phyloP scores from a whole-genome alignment of 2,888 invertebrate species.

The Neoascia interrupta region DNA sequence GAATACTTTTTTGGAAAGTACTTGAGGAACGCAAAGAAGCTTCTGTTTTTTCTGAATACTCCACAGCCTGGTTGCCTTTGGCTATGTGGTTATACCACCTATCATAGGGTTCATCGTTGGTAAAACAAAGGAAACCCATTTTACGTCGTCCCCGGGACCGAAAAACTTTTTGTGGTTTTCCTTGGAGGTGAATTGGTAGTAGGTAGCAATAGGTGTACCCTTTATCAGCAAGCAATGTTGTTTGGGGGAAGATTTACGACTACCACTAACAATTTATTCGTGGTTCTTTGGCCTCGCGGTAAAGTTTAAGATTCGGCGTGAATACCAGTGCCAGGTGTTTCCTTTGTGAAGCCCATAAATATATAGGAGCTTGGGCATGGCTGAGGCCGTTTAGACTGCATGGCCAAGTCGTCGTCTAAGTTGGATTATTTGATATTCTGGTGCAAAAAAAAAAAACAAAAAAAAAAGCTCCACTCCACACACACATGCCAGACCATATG shows the following conservation, averaged over 20 bases:
- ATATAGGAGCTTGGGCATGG: background rate
- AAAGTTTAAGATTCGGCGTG: too few species aligned
- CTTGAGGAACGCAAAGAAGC: too few species aligned
- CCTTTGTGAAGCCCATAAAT: too few species aligned
- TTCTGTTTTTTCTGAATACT: constrained; percentile 28
- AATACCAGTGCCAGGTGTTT: constrained; percentile 1
- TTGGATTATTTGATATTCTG: background rate
- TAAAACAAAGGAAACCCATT: constrained; percentile 57
- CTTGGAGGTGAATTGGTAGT: background rate
- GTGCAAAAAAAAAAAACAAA: background rate
- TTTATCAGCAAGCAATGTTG: constrained; percentile 44
- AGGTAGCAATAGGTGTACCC: too few species aligned
- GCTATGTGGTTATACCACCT: constrained; percentile 51
- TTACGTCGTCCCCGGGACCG: background rate
- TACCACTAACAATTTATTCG: constrained; percentile 50
- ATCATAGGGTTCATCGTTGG: constrained; percentile 43
- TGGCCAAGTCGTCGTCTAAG: constrained; percentile 8
- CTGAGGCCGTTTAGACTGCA: background rate
- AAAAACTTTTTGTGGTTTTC: constrained; percentile 39
- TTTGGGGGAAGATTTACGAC: constrained; percentile 56
- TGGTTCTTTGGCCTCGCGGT: constrained; percentile 33
- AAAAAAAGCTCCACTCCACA: background rate
- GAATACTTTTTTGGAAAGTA: too few species aligned
- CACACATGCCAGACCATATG: constrained; percentile 16
- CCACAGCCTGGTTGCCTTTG: constrained; percentile 15